Base-by-base conservation (phyloP, 2,113 vertebrate genomes). In the Mola mola region DNA sequence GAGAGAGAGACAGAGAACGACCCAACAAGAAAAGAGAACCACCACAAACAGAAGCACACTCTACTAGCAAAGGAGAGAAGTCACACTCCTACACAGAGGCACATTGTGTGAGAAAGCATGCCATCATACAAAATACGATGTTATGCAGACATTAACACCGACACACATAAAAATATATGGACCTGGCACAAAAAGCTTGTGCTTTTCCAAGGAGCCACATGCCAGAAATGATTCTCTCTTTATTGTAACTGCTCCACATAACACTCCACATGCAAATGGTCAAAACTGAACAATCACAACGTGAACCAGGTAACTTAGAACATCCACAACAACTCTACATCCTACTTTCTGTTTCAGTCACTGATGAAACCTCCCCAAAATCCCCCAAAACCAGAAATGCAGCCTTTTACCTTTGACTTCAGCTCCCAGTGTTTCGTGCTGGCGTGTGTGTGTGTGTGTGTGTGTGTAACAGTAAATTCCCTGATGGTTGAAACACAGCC, bases 401-500 rank as follows among this genome's bases (percentile, higher is more conserved):
- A n/a, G n/a, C n/a, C n/a, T n/a, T n/a, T n/a, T n/a, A n/a, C n/a
- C n/a, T n/a, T n/a, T n/a, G n/a, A n/a, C n/a, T n/a, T n/a, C n/a
- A n/a, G n/a, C n/a, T n/a, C n/a, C n/a, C n/a, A n/a, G n/a, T n/a
- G n/a, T n/a, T n/a, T n/a, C n/a, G n/a, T n/a, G n/a, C n/a, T n/a
- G n/a, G n/a, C n/a, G n/a, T 16, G 12, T 38, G 36, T 37, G 8
- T 38, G 36, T 38, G 13, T 5, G 36, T 40, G 15, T 40, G 4
- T 9, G 37, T 40, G 37, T 17, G 37, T 40, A 38, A 24, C 67
- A 38, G 62, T 65, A 74, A 72, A 75, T 72, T 75, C 79, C 86
- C 48, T 43, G 29, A 34, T 61, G 69, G 59, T 59, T 64, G 31
- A 55, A 75, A 73, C 28, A 41, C 47, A 36, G 42, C 29, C n/a